Evolutionary conservation across 2,888 invertebrate species (phyloP), one percentile per base, ranked within the genome.

Genomic region (Torymus tubicola): DNA sequence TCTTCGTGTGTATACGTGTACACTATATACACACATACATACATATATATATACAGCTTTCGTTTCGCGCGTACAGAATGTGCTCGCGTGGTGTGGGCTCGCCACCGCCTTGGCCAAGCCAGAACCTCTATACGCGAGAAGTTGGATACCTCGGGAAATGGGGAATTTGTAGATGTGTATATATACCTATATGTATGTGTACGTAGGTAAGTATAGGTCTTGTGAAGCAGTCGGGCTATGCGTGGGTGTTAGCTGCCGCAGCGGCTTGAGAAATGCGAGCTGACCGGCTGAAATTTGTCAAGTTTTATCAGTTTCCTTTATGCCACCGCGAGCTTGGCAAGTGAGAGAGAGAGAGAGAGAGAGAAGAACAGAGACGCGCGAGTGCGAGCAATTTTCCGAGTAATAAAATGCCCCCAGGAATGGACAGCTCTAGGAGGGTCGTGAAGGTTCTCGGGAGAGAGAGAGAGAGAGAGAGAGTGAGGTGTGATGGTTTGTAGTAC

Each of bases 271-370:
- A 69, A 79, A 69, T 74, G 58, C 74, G 57, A 14, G 72, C 79
- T 81, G 78, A 72, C 77, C 77, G 42, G 65, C 18, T 53, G 71
- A 71, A 74, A 81, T 81, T 81, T 78, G 78, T 81, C 81, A 81
- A 78, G 81, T 78, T 74, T 74, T 73, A 78, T 78, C 74, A 81
- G 81, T 81, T 72, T 61, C 65, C 70, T 75, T 64, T 71, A 75
- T 64, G 71, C 64, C 50, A 71, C 53, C 42, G 57, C 53, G 60
- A 21, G 21, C 21, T 21, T 21, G 21, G 21, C 21, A 21, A 21
- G 24, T 16, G 3, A 8, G 5, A 5, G 3, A 8, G 42, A 4
- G 8, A 42, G 42, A 42, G 58, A 64, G 63, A 50, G 1, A 13
- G 13, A 57, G 55, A 13, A 42, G 21, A 21, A 42, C 42, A 42